Percentiles rank a stretch among this genome's conserved stretches.
These are phyloP conservation scores for Fulica atra DNA, from an alignment of 2,113 vertebrate genomes.

Conservation along the genomic window DNA sequence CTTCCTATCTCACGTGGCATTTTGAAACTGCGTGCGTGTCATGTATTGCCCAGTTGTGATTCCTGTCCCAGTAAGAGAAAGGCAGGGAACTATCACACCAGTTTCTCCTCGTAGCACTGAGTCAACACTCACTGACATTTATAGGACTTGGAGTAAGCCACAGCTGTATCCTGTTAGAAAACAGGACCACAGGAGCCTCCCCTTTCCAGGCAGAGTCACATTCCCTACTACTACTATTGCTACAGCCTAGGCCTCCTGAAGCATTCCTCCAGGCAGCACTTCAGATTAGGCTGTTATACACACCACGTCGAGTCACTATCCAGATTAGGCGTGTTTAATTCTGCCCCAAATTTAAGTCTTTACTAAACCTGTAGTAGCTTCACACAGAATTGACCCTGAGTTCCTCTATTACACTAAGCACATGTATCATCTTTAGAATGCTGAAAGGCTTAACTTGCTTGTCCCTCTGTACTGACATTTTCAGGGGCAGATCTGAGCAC, in stretches of 20 bases:
- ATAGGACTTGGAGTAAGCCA: neutral
- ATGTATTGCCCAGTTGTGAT: neutral
- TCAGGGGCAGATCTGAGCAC: neutral
- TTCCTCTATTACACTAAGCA: neutral
- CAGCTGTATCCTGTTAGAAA: neutral
- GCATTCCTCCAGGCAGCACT: neutral
- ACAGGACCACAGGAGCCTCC: neutral
- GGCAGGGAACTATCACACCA: neutral
- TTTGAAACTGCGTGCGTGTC: neutral
- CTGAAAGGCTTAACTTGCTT: neutral
- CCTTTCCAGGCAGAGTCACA: neutral
- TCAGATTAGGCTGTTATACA: neutral
- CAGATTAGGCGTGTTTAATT: neutral
- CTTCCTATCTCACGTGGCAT: accelerated
- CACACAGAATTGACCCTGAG: neutral
- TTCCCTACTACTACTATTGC: neutral
- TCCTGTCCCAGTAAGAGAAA: neutral
- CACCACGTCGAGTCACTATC: neutral
- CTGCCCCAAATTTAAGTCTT: neutral
- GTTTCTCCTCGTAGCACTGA: neutral
- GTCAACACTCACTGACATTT: neutral
- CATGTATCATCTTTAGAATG: accelerated
- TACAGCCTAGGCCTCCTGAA: neutral
- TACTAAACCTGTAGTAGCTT: neutral
- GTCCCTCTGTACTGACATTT: neutral